These are phyloP conservation scores for Chaetura pelagica DNA, from an alignment of 2,113 vertebrate genomes.

Conservation along the genomic window DNA sequence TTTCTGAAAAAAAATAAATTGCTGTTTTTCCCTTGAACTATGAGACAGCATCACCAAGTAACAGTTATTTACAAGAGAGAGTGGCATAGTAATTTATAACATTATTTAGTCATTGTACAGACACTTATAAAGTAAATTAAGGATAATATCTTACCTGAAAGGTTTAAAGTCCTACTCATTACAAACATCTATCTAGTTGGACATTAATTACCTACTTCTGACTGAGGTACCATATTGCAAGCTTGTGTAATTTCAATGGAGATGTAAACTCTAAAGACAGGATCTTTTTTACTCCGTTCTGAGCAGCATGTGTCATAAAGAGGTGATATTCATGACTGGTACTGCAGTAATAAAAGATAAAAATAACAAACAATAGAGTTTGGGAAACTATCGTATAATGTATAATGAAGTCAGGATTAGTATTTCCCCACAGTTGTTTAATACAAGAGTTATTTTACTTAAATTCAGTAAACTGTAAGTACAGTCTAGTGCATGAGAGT, in stretches of 20 bases:
- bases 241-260: neutral
- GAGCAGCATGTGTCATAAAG: neutral
- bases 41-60: neutral
- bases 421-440: neutral
- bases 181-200: neutral
- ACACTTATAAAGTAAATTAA: neutral
- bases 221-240: neutral
- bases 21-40: neutral
- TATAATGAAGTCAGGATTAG: neutral
- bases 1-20: neutral
- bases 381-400: neutral
- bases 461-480: neutral
- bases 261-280: neutral
- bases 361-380: neutral
- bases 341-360: neutral
- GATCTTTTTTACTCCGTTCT: neutral
- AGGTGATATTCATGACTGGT: neutral
- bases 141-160: neutral
- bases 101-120: neutral
- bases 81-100: neutral
- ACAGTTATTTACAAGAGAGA: neutral
- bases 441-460: neutral
- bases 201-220: neutral
- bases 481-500: neutral
- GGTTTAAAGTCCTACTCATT: neutral